These are phyloP conservation scores for Helicorthomorpha holstii DNA, from an alignment of 1,140 invertebrate species.

Conservation along the genomic window DNA sequence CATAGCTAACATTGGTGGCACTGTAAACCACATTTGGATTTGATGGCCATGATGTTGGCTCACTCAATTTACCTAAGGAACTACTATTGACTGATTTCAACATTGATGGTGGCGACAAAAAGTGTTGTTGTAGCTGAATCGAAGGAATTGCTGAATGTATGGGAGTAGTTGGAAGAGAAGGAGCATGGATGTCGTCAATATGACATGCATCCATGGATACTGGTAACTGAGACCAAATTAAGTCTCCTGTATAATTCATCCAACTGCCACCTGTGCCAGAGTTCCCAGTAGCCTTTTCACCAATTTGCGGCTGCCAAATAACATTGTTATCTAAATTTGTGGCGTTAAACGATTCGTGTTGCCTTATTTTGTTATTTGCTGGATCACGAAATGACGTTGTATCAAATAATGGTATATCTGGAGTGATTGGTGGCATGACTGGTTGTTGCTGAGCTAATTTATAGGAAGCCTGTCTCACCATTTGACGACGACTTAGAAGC, in stretches of 20 bases:
- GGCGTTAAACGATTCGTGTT: neutral
- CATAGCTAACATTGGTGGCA: too few species aligned
- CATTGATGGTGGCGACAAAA: too few species aligned
- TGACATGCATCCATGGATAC: slow-evolving; percentile 37
- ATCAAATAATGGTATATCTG: slow-evolving; percentile 14
- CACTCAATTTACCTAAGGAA: too few species aligned
- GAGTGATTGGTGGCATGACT: slow-evolving; percentile 38
- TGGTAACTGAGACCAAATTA: slow-evolving; percentile 20
- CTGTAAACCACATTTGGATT: too few species aligned
- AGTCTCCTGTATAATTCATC: neutral
- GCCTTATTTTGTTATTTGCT: too few species aligned
- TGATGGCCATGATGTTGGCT: too few species aligned
- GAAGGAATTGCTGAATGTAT: too few species aligned
- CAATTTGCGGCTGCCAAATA: neutral
- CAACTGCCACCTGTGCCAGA: neutral
- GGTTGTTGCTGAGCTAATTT: slow-evolving; percentile 50
- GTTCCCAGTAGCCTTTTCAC: neutral
- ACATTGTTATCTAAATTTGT: neutral
- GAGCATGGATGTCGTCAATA: too few species aligned
- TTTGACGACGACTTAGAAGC: slow-evolving; percentile 39
- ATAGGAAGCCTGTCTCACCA: slow-evolving; percentile 58
- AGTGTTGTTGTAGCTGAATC: too few species aligned
- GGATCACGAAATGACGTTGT: too few species aligned
- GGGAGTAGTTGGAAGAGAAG: too few species aligned
- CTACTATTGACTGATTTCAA: too few species aligned